These are phyloP conservation scores for Himantopus leucocephalus DNA, from an alignment of 2,113 vertebrate species.

Conservation along the genomic window DNA sequence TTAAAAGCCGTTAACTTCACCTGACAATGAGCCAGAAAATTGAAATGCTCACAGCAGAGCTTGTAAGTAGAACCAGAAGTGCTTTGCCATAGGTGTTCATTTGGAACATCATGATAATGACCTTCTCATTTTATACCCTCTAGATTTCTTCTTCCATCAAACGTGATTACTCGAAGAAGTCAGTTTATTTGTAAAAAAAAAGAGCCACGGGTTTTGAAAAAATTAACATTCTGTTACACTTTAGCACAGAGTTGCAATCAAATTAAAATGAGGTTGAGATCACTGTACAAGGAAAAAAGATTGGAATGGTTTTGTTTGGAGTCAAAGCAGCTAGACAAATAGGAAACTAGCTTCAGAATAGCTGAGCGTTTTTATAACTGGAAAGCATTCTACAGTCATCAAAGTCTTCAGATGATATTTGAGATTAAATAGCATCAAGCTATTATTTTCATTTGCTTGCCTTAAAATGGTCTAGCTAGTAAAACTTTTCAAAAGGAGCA, in stretches of 20 bases:
- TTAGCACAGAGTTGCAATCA: neutral
- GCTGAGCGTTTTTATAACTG: neutral
- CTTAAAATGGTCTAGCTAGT: neutral
- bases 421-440: neutral
- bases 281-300: neutral
- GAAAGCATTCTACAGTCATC: neutral
- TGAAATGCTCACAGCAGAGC: constrained; percentile 17
- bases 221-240: neutral
- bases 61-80: neutral
- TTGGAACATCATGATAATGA: neutral
- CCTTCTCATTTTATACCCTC: neutral
- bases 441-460: neutral
- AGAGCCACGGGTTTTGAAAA: neutral
- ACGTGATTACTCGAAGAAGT: neutral
- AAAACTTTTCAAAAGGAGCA: neutral
- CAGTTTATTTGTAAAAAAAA: neutral
- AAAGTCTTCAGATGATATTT: neutral
- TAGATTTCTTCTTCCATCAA: constrained; percentile 1
- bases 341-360: neutral
- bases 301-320: neutral
- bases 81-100: neutral
- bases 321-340: neutral
- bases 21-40: constrained; percentile 36
- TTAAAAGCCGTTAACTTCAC: constrained; percentile 15
- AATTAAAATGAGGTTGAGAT: constrained; percentile 10